These are phyloP conservation scores for Meriones psammophilus DNA, from an alignment of 2,797 vertebrate genomes.

Conservation along the genomic window DNA sequence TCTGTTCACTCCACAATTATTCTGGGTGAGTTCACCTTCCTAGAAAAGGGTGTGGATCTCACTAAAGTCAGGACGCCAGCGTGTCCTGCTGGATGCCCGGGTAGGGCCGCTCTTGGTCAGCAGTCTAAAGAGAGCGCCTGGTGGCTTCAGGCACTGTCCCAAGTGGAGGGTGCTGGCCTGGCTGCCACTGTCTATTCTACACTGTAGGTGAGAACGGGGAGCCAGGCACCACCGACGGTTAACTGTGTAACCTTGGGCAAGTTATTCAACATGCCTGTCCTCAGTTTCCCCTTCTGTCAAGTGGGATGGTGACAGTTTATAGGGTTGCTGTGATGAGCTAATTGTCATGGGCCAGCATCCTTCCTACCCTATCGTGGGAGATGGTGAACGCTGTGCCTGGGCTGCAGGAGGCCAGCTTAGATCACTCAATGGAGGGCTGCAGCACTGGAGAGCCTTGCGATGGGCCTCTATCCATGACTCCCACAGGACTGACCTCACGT, in stretches of 20 bases:
- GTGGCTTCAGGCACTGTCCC: not conserved
- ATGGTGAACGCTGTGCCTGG: not conserved
- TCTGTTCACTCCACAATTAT: constrained; percentile 69
- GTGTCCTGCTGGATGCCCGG: constrained; percentile 50
- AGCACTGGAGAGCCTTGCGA: not conserved
- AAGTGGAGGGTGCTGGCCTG: not conserved
- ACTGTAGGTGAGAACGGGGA: not conserved
- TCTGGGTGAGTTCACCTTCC: constrained; percentile 66
- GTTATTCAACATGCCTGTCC: not conserved
- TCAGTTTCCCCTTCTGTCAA: constrained; percentile 24
- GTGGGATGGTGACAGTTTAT: not conserved
- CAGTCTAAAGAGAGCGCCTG: not conserved
- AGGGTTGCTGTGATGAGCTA: not conserved
- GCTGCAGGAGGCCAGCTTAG: no score
- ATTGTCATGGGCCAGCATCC: not conserved
- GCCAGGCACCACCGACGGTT: not conserved
- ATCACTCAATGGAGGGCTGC: not conserved
- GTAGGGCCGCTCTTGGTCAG: not conserved
- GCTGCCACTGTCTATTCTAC: not conserved
- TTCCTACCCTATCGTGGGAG: accelerated
- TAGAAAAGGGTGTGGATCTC: constrained; percentile 48
- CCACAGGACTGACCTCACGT: not conserved
- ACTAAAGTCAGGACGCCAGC: constrained; percentile 23
- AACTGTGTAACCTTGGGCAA: not conserved
- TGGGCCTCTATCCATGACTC: not conserved